Conservation (phyloP, 2,113 vertebrate genomes). For the Terrapene triunguis region DNA sequence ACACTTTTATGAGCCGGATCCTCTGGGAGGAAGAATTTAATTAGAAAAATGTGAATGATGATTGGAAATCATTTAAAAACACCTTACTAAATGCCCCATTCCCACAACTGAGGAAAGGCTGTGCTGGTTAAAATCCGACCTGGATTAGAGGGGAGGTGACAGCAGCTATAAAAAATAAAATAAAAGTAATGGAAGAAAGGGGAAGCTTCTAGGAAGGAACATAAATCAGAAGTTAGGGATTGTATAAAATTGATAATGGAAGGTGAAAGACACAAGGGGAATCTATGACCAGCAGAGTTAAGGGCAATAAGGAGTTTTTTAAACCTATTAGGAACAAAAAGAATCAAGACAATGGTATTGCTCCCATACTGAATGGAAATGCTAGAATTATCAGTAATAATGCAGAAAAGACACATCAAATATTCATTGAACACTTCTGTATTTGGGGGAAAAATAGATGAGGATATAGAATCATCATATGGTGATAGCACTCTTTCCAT, state of each 20-base stretch:
- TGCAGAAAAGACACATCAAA: too few species aligned
- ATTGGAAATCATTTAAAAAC: neutral
- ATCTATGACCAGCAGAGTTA: neutral
- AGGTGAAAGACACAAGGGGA: neutral
- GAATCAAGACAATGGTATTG: neutral
- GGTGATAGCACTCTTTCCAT: too few species aligned
- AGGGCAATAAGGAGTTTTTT: neutral
- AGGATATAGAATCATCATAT: too few species aligned
- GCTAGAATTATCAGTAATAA: neutral
- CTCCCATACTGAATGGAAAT: neutral
- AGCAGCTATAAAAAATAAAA: neutral
- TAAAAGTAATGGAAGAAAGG: neutral
- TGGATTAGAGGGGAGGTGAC: neutral
- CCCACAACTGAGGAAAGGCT: neutral
- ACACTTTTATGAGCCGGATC: too few species aligned
- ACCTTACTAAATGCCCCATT: neutral
- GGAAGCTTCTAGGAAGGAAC: neutral
- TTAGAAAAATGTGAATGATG: too few species aligned
- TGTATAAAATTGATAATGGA: neutral
- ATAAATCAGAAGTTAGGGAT: neutral
- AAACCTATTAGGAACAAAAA: neutral
- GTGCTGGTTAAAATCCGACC: neutral
- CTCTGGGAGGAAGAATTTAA: too few species aligned
- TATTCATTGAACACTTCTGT: too few species aligned
- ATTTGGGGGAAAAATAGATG: too few species aligned